Percentiles rank a stretch among this genome's conserved stretches.
phyloP scores from a whole-genome alignment of 2,888 invertebrate species.

The Pelosia muscerda region DNA sequence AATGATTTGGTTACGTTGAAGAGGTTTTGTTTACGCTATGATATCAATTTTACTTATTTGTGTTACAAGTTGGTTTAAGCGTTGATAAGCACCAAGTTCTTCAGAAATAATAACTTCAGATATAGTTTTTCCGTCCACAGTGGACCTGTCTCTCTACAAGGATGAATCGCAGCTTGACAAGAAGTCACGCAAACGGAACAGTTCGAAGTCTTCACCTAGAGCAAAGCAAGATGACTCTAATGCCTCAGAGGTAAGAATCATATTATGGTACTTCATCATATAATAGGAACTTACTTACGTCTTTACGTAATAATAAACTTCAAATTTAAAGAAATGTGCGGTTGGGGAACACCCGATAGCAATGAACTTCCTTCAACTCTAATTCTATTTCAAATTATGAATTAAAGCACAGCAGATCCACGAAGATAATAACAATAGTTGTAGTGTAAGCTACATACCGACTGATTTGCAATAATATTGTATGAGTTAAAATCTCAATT shows the following conservation, averaged over 20 bases:
- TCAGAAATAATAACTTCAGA: constrained; percentile 15
- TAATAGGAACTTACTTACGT: background rate
- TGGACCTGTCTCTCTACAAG: constrained; percentile 94
- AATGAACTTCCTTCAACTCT: too few species aligned
- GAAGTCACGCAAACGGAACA: constrained; percentile 78
- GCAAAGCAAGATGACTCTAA: constrained; percentile 54
- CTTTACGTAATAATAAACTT: too few species aligned
- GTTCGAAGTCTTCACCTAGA: constrained; percentile 71
- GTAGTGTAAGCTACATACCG: too few species aligned
- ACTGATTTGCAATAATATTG: too few species aligned
- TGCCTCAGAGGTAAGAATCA: constrained; percentile 61
- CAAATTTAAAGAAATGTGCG: too few species aligned
- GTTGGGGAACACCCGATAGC: too few species aligned
- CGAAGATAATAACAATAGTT: too few species aligned
- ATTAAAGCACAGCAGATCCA: too few species aligned
- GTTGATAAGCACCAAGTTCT: background rate
- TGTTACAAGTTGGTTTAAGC: background rate
- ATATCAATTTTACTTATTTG: background rate
- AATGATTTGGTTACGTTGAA: too few species aligned
- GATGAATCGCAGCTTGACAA: constrained; percentile 93
- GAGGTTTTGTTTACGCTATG: too few species aligned
- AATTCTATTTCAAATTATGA: too few species aligned
- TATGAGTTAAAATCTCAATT: too few species aligned
- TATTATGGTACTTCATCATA: constrained; percentile 6
- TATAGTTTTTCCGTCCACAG: constrained; percentile 74